Conservation (phyloP, 1,140 invertebrate genomes). For the Glossosoma conforme region DNA sequence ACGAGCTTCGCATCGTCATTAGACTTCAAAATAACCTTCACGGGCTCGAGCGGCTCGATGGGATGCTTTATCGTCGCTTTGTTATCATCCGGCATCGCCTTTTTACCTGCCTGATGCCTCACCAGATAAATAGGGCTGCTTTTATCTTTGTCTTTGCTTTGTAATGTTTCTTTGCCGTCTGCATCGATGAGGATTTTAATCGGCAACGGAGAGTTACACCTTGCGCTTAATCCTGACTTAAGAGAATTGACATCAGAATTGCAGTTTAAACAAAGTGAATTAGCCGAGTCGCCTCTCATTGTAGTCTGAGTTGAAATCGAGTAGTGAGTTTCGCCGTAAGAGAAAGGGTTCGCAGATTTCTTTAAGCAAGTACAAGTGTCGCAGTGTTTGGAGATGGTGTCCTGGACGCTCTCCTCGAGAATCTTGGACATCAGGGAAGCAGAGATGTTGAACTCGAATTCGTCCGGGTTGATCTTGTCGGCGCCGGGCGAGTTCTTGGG, state of each 20-base stretch:
- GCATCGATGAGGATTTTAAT: slow-evolving; percentile 33
- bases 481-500: slow-evolving; percentile 30
- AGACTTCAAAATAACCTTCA: slow-evolving; percentile 7
- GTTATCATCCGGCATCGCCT: slow-evolving; percentile 19
- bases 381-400: slow-evolving; percentile 72
- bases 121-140: slow-evolving; percentile 37
- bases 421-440: slow-evolving; percentile 92
- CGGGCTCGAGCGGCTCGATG: not conserved
- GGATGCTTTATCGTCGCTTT: not conserved
- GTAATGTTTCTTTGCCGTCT: slow-evolving; percentile 24
- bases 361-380: slow-evolving; percentile 71
- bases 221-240: slow-evolving; percentile 40
- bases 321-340: slow-evolving; percentile 53
- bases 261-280: slow-evolving; percentile 54
- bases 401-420: slow-evolving; percentile 76
- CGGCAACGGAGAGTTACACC: slow-evolving; percentile 39
- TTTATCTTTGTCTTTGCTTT: slow-evolving; percentile 33
- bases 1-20: slow-evolving; percentile 26
- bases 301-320: slow-evolving; percentile 58
- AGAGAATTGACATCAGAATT: slow-evolving; percentile 46
- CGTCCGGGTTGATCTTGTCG: slow-evolving; percentile 45
- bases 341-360: slow-evolving; percentile 53
- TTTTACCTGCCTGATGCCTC: slow-evolving; percentile 31
- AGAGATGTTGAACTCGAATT: slow-evolving; percentile 76
- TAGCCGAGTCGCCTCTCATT: slow-evolving; percentile 47